Evolutionary conservation across 2,888 invertebrate genomes (phyloP).

Genomic region (Temnothorax unifasciatus): DNA sequence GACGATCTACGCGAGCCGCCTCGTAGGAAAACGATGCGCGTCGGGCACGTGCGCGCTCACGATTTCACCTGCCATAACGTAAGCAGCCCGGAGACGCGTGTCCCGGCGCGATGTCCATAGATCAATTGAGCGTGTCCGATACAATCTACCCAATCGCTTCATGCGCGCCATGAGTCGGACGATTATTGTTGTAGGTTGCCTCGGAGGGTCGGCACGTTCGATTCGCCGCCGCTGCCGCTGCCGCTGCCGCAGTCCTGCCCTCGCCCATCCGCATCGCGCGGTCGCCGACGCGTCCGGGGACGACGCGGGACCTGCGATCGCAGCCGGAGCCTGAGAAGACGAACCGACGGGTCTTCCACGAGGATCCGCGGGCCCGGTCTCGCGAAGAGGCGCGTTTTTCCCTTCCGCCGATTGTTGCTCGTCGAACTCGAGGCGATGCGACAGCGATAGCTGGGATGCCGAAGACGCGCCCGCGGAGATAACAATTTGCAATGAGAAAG

Average conservation of each 20-base stretch:
- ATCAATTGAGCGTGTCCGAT: conserved; percentile 48
- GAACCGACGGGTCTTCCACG: conserved; percentile 3
- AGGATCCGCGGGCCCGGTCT: conserved; percentile 24
- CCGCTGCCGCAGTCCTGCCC: conserved; percentile 23
- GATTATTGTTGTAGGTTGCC: conserved; percentile 68
- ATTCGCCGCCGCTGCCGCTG: conserved; percentile 29
- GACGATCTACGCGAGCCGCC: not conserved
- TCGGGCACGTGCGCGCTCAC: conserved; percentile 14
- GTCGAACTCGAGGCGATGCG: conserved; percentile 52
- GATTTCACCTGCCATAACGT: conserved; percentile 29
- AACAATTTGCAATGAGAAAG: conserved; percentile 7
- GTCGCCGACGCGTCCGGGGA: conserved; percentile 20
- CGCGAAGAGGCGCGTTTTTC: conserved; percentile 22
- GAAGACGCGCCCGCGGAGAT: not conserved
- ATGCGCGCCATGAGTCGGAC: conserved; percentile 36
- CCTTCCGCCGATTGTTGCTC: conserved; percentile 38
- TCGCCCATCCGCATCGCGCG: conserved; percentile 24
- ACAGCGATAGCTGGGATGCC: conserved; percentile 40
- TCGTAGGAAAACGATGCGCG: conserved; percentile 12
- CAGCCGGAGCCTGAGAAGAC: conserved; percentile 24
- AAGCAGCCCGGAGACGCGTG: conserved; percentile 25
- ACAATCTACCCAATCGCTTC: conserved; percentile 37
- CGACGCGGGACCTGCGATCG: conserved; percentile 25
- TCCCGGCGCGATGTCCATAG: conserved; percentile 31
- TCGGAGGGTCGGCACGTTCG: conserved; percentile 66